phyloP scores from a whole-genome alignment of 37 sponge, comb jelly and placozoan genomes.

The Mnemiopsis leidyi region DNA sequence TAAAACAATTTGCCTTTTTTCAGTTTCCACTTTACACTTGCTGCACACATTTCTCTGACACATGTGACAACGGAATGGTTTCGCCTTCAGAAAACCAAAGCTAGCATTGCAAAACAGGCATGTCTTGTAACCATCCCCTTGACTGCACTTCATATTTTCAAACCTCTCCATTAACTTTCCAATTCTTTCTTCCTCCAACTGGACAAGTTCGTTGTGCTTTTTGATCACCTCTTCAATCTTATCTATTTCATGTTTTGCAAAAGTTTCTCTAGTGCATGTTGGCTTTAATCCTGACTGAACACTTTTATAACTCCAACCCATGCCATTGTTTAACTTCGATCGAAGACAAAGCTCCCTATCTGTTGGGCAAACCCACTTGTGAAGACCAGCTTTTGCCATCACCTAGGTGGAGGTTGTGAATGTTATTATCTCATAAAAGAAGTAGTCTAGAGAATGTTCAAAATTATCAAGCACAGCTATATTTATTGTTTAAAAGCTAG shows the following conservation, averaged over 20 bases:
- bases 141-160: constrained; percentile 56
- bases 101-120: constrained; percentile 23
- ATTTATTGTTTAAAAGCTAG: no score
- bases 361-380: constrained; percentile 61
- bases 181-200: constrained; percentile 46
- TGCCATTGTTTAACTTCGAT: constrained; percentile 57
- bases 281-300: constrained; percentile 32
- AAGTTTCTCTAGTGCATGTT: constrained; percentile 32
- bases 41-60: constrained; percentile 60
- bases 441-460: no score
- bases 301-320: constrained; percentile 66
- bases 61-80: constrained; percentile 54
- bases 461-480: no score
- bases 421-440: no score
- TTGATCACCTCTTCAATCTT: constrained; percentile 55
- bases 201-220: constrained; percentile 14
- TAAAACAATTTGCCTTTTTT: constrained; percentile 17
- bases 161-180: constrained; percentile 54
- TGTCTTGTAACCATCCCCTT: constrained; percentile 56
- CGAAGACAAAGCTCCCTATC: constrained; percentile 40
- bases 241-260: constrained; percentile 56
- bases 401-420: no score
- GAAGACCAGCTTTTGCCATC: constrained; percentile 38
- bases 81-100: constrained; percentile 50
- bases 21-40: constrained; percentile 61